Evolutionary conservation across 2,888 invertebrate species (phyloP), one percentile per base, ranked within the genome.

Genomic region (Odontocolon sp.): DNA sequence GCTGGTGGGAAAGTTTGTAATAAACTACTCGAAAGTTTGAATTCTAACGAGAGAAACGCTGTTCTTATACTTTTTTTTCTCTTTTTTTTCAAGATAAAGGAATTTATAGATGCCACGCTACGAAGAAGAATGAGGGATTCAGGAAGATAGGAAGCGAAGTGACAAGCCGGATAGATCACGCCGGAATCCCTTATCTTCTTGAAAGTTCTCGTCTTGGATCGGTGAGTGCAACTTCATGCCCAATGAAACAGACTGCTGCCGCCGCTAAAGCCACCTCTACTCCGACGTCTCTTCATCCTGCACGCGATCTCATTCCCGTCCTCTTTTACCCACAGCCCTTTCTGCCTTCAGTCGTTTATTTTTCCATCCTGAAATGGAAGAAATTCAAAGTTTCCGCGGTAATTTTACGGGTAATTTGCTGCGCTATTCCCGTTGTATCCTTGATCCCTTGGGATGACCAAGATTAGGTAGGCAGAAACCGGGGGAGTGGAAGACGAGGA

Each of bases 361-460:
- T 82, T 80, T 81, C 67, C 68, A 69, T 78, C 63, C 61, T 45
- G 50, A 64, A 81, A 77, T 73, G 68, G 77, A 81, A 78, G 70
- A 81, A 79, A 81, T 81, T 80, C 80, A 75, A 78, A 84, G 79
- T 82, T 83, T 80, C 78, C 70, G 72, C 79, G 80, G 80, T 82
- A 83, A 83, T 84, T 83, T 83, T 80, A 83, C 83, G 82, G 83
- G 80, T 82, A 81, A 84, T 83, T 84, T 79, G 78, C 63, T 61
- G 36, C 73, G 71, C 73, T 66, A 78, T 78, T 68, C 70, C 63
- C 66, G 70, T 59, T 59, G 42, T 42, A 75, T 57, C 54, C 56
- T 23, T 54, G 52, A 50, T 75, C 78, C 78, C 31, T 50, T 8
- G 77, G 80, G 74, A 77, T 77, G 71, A 69, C 76, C 63, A 40